Evolutionary conservation across 2,888 invertebrate species (phyloP), one percentile per base, ranked within the genome.

Genomic region (Spodoptera picta): DNA sequence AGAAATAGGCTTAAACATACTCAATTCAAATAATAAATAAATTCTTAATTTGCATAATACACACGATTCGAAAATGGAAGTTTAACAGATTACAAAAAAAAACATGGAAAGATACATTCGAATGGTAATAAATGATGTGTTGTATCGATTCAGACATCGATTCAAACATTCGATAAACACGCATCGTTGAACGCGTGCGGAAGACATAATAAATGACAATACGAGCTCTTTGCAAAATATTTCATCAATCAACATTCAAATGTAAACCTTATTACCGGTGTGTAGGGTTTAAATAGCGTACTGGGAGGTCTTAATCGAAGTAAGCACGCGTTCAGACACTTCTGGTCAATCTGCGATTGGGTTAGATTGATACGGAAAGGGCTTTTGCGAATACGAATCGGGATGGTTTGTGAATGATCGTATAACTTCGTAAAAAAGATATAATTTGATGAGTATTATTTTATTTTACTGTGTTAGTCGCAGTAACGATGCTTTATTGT

Each of bases 151-250:
- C 60, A 59, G 71, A 80, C 77, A 75, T 70, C 56, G 73, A 57
- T 79, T 69, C 64, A 69, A 82, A 80, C 69, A 79, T 69, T 73
- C 75, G 66, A 75, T 71, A 61, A 69, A 73, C 79, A 79, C 71
- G 77, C 74, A 56, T 80, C 73, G 72, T 69, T 69, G 75, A 54
- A 68, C 79, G 71, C 80, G 77, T 79, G 79, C 80, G 71, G 74
- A 77, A 79, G 73, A 73, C 64, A 82, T 81, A 73, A 80, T 79
- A 82, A 77, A 82, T 75, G 76, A 79, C 77, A 80, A 79, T 75
- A 77, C 60, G 73, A 62, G 62, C 64, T 57, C 68, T 73, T 69
- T 72, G 58, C 49, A 14, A 73, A 65, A 57, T 60, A 74, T 61
- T 53, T 65, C 12, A 47, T 14, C 47, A 4, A 48, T 42, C 4